These are phyloP conservation scores for Helostoma temminkii DNA, from an alignment of 2,797 vertebrate species.

Conservation along the genomic window DNA sequence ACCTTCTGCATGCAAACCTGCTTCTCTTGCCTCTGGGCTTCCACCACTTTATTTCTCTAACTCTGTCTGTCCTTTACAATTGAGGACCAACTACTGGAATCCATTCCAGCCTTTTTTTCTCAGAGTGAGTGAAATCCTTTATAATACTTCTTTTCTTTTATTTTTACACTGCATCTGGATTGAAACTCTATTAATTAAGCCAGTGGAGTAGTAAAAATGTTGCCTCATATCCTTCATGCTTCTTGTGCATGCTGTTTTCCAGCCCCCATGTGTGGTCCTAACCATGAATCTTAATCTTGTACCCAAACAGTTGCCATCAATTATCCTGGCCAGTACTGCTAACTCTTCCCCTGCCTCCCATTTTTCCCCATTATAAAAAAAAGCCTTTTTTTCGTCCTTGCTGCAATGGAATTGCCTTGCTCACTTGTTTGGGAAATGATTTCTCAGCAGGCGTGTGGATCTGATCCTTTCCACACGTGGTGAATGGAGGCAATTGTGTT, in stretches of 20 bases:
- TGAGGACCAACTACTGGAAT: constrained; percentile 27
- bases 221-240: constrained; percentile 75
- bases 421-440: constrained; percentile 68
- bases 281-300: constrained; percentile 86
- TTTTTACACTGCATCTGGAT: constrained; percentile 59
- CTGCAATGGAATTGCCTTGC: constrained; percentile 69
- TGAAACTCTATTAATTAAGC: constrained; percentile 76
- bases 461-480: constrained; percentile 61
- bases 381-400: constrained; percentile 56
- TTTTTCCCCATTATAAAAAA: constrained; percentile 82
- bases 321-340: constrained; percentile 78
- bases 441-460: constrained; percentile 68
- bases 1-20: constrained; percentile 47
- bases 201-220: constrained; percentile 66
- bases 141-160: constrained; percentile 39
- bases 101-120: constrained; percentile 32
- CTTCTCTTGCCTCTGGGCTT: constrained; percentile 55
- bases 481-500: constrained; percentile 34
- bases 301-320: constrained; percentile 85
- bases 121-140: constrained; percentile 52
- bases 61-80: constrained; percentile 30
- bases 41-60: constrained; percentile 21
- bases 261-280: constrained; percentile 69
- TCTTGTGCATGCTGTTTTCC: constrained; percentile 42
- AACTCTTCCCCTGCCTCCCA: constrained; percentile 78